Conservation (phyloP, 1,140 invertebrate genomes). For the Laupala kohalensis region DNA sequence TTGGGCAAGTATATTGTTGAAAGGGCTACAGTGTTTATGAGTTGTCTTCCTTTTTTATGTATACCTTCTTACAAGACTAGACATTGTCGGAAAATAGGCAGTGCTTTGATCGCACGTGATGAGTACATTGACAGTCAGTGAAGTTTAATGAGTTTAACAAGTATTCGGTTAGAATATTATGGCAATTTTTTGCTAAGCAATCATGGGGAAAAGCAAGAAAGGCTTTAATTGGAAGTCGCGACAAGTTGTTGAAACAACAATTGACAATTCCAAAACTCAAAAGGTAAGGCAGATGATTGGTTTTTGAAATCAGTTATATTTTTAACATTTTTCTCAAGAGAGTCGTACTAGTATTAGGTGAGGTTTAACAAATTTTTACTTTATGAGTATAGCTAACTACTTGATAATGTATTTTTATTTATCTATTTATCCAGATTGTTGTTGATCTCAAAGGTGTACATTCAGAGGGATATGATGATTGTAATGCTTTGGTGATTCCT, state of each 20-base stretch:
- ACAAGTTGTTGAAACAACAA: conserved; percentile 46
- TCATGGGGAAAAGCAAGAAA: conserved; percentile 31
- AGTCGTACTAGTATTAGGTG: too few species aligned
- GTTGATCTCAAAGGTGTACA: conserved; percentile 43
- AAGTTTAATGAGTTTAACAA: too few species aligned
- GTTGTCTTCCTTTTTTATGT: too few species aligned
- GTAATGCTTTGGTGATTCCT: conserved; percentile 68
- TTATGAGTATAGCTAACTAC: not conserved
- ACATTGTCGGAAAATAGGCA: too few species aligned
- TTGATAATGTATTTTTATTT: conserved; percentile 1
- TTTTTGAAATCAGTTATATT: not conserved
- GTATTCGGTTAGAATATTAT: too few species aligned
- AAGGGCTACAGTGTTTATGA: too few species aligned
- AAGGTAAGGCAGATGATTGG: conserved; percentile 37
- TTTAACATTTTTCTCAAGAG: too few species aligned
- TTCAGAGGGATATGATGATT: conserved; percentile 49
- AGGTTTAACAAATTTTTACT: not conserved
- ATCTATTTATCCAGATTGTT: conserved; percentile 40
- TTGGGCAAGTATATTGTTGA: too few species aligned
- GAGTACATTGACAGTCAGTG: too few species aligned
- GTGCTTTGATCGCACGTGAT: too few species aligned
- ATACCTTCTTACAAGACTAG: too few species aligned
- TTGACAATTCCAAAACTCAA: conserved; percentile 52
- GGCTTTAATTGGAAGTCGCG: conserved; percentile 65
- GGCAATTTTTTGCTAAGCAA: not conserved